Percentiles rank a stretch among this genome's conserved stretches.
Conservation (phyloP, 2,888 invertebrate species). For the Polia nebulosa region DNA sequence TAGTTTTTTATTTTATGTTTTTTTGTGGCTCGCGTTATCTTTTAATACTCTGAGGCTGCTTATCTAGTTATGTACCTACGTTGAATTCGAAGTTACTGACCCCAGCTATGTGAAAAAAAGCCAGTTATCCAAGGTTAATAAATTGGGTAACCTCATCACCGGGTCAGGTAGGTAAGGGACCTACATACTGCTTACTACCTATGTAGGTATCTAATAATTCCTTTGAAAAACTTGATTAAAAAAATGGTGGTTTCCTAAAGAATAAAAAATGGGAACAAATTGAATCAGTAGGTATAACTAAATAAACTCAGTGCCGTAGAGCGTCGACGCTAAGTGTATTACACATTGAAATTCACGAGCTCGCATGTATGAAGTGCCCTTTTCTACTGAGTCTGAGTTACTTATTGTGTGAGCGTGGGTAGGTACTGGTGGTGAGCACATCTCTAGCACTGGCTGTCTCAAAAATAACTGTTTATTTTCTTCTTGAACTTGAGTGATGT, state of each 20-base stretch:
- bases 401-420: slow-evolving; percentile 30
- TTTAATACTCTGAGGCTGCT: no score
- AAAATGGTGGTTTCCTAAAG: slow-evolving; percentile 3
- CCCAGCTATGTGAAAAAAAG: neutral
- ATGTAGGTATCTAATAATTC: no score
- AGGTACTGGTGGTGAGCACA: neutral
- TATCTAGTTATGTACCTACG: no score
- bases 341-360: slow-evolving; percentile 62
- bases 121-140: neutral
- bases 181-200: no score
- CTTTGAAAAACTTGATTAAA: no score
- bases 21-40: no score
- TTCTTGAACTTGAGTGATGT: neutral
- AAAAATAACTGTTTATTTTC: neutral
- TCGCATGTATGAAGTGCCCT: slow-evolving; percentile 41
- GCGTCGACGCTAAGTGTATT: slow-evolving; percentile 57
- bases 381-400: slow-evolving; percentile 23
- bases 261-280: slow-evolving; percentile 30
- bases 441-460: neutral
- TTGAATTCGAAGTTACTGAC: neutral
- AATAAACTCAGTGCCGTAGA: slow-evolving; percentile 50
- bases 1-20: no score
- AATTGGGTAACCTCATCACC: no score
- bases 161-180: no score
- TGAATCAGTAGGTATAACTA: slow-evolving; percentile 43